Evolutionary conservation across 1,140 invertebrate genomes (phyloP).

Genomic region (Adoxophyes honmai): DNA sequence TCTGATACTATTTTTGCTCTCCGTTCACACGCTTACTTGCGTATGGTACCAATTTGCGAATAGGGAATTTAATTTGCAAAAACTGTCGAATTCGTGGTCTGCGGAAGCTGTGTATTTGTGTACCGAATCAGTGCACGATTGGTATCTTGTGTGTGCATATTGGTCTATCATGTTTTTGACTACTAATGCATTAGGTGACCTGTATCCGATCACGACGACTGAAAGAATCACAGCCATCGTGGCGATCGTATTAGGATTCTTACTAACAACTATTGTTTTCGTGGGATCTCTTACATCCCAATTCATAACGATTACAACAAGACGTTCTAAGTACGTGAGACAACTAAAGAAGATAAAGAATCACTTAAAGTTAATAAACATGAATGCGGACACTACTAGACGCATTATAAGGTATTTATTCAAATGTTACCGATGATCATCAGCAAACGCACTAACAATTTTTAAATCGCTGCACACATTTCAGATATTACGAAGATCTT

Average conservation of each 20-base stretch:
- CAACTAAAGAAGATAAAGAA: slow-evolving; percentile 63
- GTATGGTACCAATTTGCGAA: slow-evolving; percentile 62
- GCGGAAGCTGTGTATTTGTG: slow-evolving; percentile 50
- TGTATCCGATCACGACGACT: slow-evolving; percentile 57
- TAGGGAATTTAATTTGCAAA: slow-evolving; percentile 49
- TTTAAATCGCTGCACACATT: slow-evolving; percentile 5
- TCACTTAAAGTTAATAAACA: slow-evolving; percentile 54
- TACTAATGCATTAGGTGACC: slow-evolving; percentile 64
- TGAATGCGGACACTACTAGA: slow-evolving; percentile 56
- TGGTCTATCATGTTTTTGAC: slow-evolving; percentile 65
- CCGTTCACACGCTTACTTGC: slow-evolving; percentile 62
- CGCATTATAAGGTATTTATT: slow-evolving; percentile 57
- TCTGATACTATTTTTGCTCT: slow-evolving; percentile 57
- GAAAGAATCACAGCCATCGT: slow-evolving; percentile 56
- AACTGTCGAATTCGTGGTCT: slow-evolving; percentile 57
- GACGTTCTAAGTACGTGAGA: slow-evolving; percentile 59
- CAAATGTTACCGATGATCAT: background rate
- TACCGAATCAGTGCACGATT: slow-evolving; percentile 55
- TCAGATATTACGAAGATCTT: slow-evolving; percentile 64
- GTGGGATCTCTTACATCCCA: slow-evolving; percentile 68
- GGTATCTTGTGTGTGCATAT: slow-evolving; percentile 65
- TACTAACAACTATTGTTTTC: slow-evolving; percentile 63
- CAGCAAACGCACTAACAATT: background rate
- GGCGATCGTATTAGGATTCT: slow-evolving; percentile 60
- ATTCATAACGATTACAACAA: slow-evolving; percentile 63